phyloP scores from a whole-genome alignment of 2,888 invertebrate genomes.

The Melipona bicolor region DNA sequence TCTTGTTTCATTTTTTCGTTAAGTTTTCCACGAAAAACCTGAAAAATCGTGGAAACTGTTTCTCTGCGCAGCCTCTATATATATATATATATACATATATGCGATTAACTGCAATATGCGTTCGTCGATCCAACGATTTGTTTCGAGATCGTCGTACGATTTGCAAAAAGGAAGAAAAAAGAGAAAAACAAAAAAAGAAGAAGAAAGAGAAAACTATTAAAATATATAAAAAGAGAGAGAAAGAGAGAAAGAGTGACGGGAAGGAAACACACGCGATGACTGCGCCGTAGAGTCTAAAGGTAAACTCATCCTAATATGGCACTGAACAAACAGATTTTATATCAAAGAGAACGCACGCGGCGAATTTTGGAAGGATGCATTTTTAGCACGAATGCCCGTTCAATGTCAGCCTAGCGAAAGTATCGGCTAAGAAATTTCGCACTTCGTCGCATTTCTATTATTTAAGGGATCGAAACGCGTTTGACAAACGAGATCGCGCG shows the following conservation, averaged over 20 bases:
- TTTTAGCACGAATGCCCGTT: slow-evolving; percentile 63
- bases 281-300: not conserved
- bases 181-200: not conserved
- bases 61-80: not conserved
- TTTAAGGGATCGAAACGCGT: slow-evolving; percentile 46
- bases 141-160: not conserved
- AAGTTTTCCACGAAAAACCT: no score
- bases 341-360: slow-evolving; percentile 15
- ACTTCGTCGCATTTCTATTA: slow-evolving; percentile 53
- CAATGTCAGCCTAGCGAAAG: slow-evolving; percentile 52
- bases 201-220: not conserved
- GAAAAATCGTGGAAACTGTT: no score
- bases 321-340: slow-evolving; percentile 35
- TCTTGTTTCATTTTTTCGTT: no score
- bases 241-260: not conserved
- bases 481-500: not conserved
- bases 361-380: slow-evolving; percentile 23
- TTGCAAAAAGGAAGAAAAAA: not conserved
- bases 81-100: not conserved
- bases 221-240: not conserved
- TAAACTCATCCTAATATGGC: slow-evolving; percentile 8
- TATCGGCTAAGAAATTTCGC: slow-evolving; percentile 58
- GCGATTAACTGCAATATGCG: not conserved
- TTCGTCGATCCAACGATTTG: not conserved
- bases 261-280: not conserved